Percentiles rank a stretch among this genome's conserved stretches.
Evolutionary conservation across 2,888 invertebrate species (phyloP).

Genomic region (Metopia argyrocephala): DNA sequence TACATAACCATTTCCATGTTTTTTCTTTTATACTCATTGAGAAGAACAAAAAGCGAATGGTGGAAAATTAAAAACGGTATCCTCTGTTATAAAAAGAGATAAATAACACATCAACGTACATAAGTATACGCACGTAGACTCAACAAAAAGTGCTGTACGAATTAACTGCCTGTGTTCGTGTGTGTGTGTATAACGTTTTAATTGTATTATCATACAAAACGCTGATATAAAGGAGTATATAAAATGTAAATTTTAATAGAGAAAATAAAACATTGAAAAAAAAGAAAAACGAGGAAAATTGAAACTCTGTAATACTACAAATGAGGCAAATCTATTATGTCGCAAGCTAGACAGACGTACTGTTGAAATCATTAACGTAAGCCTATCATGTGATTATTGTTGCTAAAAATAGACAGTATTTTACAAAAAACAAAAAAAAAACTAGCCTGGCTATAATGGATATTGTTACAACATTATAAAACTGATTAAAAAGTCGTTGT

Average conservation of each 20-base stretch:
- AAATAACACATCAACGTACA: too few species aligned
- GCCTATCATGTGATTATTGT: slow-evolving; percentile 52
- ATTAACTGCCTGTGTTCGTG: neutral
- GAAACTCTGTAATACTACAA: slow-evolving; percentile 10
- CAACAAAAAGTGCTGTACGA: neutral
- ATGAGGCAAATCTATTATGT: slow-evolving; percentile 36
- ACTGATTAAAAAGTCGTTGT: neutral
- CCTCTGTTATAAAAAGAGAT: neutral
- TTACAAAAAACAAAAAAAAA: neutral
- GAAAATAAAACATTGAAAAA: neutral
- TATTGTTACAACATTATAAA: neutral
- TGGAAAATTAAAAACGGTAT: slow-evolving; percentile 40
- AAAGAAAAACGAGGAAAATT: slow-evolving; percentile 3
- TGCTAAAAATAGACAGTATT: neutral
- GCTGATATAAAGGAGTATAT: neutral
- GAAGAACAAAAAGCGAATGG: slow-evolving; percentile 24
- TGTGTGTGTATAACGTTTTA: slow-evolving; percentile 19
- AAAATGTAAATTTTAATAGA: neutral
- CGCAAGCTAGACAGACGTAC: neutral
- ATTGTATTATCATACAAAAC: slow-evolving; percentile 50
- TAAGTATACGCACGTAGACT: neutral
- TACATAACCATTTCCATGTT: neutral
- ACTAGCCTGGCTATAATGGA: neutral
- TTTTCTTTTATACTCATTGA: neutral
- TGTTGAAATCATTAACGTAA: slow-evolving; percentile 36